Evolutionary conservation across 2,888 invertebrate species (phyloP).

Genomic region (Sylvicola fuscatus): DNA sequence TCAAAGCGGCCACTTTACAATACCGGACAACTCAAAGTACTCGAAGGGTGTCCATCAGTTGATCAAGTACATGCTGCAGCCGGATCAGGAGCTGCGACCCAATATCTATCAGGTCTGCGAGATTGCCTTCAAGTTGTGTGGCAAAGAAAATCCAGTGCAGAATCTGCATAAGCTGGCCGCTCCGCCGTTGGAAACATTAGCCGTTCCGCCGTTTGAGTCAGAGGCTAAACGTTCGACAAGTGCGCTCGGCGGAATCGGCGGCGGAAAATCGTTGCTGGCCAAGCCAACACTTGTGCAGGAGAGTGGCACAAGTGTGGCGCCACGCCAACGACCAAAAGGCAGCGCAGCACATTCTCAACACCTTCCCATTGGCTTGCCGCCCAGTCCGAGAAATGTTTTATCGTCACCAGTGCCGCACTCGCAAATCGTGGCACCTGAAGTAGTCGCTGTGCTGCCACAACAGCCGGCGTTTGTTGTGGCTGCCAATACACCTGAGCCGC

Average conservation of each 20-base stretch:
- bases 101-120: constrained; percentile 71
- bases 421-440: too few relatives aligned
- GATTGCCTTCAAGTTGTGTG: constrained; percentile 46
- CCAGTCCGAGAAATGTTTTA: constrained; percentile 28
- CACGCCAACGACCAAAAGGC: constrained; percentile 63
- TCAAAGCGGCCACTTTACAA: constrained; percentile 68
- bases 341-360: constrained; percentile 25
- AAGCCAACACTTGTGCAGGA: constrained; percentile 31
- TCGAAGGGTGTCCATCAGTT: constrained; percentile 48
- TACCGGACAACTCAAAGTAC: constrained; percentile 62
- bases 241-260: constrained; percentile 17
- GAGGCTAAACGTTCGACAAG: constrained; percentile 33
- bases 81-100: constrained; percentile 60
- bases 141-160: constrained; percentile 56
- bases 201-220: constrained; percentile 45
- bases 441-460: background rate
- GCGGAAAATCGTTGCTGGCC: constrained; percentile 25
- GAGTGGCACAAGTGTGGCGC: constrained; percentile 57
- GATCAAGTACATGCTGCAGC: constrained; percentile 67
- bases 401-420: constrained; percentile 15
- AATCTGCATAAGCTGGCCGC: constrained; percentile 55
- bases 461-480: constrained; percentile 11
- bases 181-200: constrained; percentile 41
- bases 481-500: constrained; percentile 5
- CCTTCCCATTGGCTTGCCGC: constrained; percentile 30